phyloP scores from a whole-genome alignment of 2,888 invertebrate species.

The Pediacus dermestoides region DNA sequence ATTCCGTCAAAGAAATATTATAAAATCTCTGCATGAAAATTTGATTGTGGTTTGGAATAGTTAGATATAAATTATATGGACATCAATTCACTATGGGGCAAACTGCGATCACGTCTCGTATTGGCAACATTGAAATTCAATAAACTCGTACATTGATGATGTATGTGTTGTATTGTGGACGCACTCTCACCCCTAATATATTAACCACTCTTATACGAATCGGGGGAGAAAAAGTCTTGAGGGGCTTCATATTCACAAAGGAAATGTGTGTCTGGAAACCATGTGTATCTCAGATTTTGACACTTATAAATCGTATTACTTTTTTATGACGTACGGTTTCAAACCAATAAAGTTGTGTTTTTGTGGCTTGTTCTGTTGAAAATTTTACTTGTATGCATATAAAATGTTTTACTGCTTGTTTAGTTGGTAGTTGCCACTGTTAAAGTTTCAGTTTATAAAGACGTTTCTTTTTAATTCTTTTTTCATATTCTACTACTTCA shows the following conservation, averaged over 20 bases:
- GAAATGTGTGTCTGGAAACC: conserved; percentile 34
- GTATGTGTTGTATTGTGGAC: conserved; percentile 33
- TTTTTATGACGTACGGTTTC: conserved; percentile 29
- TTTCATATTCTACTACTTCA: too few species aligned
- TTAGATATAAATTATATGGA: too few species aligned
- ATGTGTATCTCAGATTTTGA: conserved; percentile 39
- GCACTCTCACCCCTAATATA: conserved; percentile 32
- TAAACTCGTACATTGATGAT: conserved; percentile 38
- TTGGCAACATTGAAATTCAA: conserved; percentile 40
- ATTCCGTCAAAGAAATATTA: too few species aligned
- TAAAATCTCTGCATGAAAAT: too few species aligned
- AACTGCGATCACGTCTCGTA: too few species aligned
- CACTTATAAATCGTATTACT: conserved; percentile 41
- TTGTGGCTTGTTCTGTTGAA: conserved; percentile 5
- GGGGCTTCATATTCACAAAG: conserved; percentile 37
- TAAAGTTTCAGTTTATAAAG: background rate
- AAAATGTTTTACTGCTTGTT: conserved; percentile 1
- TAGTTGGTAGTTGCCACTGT: conserved; percentile 1
- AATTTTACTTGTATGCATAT: conserved; percentile 8
- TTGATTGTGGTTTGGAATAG: too few species aligned
- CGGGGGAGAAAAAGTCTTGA: conserved; percentile 27
- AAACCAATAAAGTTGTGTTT: conserved; percentile 25
- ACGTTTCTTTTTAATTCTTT: too few species aligned
- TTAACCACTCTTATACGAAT: conserved; percentile 29
- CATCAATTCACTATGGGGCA: too few species aligned